These are phyloP conservation scores for Willowsia nigromaculata DNA, from an alignment of 2,888 invertebrate species.

Conservation along the genomic window DNA sequence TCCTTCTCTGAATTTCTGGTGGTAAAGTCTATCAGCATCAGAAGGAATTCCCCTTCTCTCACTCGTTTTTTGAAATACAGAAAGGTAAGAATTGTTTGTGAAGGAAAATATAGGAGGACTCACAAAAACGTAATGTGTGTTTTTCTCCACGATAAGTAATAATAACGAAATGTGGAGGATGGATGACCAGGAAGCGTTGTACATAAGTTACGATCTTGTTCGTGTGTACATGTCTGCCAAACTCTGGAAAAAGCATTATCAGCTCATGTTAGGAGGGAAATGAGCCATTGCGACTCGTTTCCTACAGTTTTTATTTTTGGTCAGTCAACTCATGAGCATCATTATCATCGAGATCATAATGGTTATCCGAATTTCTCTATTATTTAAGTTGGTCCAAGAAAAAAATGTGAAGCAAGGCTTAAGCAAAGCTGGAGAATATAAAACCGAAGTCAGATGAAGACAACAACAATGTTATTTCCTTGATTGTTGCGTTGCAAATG, in stretches of 20 bases:
- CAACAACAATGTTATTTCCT: neutral
- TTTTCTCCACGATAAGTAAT: slow-evolving; percentile 52
- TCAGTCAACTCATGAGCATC: slow-evolving; percentile 39
- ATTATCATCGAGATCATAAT: slow-evolving; percentile 3
- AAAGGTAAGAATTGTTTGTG: slow-evolving; percentile 36
- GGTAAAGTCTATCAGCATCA: neutral
- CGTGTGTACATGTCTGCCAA: slow-evolving; percentile 44
- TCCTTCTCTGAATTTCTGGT: slow-evolving; percentile 63
- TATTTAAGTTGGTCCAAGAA: neutral
- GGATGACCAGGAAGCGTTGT: slow-evolving; percentile 61
- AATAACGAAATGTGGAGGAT: slow-evolving; percentile 64
- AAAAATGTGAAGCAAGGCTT: neutral
- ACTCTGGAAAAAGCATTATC: slow-evolving; percentile 39
- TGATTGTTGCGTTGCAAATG: neutral
- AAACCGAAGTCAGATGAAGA: neutral
- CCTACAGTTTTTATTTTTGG: slow-evolving; percentile 58
- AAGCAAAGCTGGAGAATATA: neutral
- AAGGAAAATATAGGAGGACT: neutral
- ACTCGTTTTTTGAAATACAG: slow-evolving; percentile 32
- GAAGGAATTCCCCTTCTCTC: slow-evolving; percentile 24
- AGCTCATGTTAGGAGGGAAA: slow-evolving; percentile 68
- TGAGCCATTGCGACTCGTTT: slow-evolving; percentile 74
- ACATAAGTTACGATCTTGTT: slow-evolving; percentile 35
- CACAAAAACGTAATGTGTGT: slow-evolving; percentile 49
- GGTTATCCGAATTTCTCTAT: slow-evolving; percentile 12